Conservation (phyloP, 1,140 invertebrate genomes). For the Pogonus chalceus region DNA sequence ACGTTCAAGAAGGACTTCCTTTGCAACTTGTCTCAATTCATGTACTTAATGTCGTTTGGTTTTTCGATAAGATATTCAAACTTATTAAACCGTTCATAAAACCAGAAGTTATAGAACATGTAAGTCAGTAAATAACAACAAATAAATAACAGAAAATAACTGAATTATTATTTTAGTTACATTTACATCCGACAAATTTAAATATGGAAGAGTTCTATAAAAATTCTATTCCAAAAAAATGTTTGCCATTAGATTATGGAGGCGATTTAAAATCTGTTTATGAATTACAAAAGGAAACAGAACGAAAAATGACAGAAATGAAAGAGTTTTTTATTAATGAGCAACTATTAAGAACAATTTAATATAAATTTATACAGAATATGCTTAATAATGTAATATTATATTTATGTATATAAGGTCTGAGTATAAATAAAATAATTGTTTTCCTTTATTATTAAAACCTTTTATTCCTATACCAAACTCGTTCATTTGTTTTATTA, state of each 20-base stretch:
- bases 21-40: constrained; percentile 50
- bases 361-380: no score
- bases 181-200: constrained; percentile 32
- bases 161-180: constrained; percentile 30
- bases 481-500: no score
- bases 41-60: constrained; percentile 50
- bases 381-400: no score
- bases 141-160: constrained; percentile 2
- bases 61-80: constrained; percentile 50
- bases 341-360: not conserved
- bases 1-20: constrained; percentile 47
- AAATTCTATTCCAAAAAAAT: constrained; percentile 33
- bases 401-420: no score
- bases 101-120: constrained; percentile 49
- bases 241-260: constrained; percentile 39
- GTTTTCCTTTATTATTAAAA: no score
- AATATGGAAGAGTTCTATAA: constrained; percentile 35
- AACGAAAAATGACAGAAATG: constrained; percentile 29
- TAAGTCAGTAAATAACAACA: constrained; percentile 31
- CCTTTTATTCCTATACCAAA: no score
- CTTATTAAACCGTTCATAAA: constrained; percentile 55
- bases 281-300: constrained; percentile 31
- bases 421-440: no score
- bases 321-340: constrained; percentile 31
- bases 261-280: constrained; percentile 35